Evolutionary conservation across 1,140 invertebrate genomes (phyloP).

Genomic region (Argopecten irradians): DNA sequence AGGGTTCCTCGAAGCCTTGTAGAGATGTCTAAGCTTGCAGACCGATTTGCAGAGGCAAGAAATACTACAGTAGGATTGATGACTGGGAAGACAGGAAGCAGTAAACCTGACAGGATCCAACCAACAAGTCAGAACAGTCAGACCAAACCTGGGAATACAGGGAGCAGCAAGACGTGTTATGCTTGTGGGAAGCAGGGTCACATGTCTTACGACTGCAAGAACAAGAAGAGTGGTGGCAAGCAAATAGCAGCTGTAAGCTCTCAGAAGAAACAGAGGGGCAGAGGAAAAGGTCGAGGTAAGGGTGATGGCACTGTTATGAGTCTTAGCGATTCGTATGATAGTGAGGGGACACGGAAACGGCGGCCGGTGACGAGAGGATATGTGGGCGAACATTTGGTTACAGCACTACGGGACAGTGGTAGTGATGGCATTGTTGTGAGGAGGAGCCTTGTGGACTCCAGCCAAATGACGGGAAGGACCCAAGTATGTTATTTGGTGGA

Average conservation of each 20-base stretch:
- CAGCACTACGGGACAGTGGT: conserved; percentile 33
- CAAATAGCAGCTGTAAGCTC: background rate
- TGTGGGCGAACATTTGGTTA: conserved; percentile 1
- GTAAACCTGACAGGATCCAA: background rate
- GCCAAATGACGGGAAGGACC: background rate
- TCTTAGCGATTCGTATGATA: background rate
- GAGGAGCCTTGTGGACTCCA: background rate
- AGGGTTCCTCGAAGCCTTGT: background rate
- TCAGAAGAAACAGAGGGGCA: background rate
- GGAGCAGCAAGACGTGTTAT: background rate
- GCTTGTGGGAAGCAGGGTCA: background rate
- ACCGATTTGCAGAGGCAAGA: background rate
- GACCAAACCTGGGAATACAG: background rate
- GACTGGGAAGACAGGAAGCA: background rate
- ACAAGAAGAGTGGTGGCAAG: background rate
- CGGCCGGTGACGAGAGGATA: background rate
- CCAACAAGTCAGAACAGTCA: background rate
- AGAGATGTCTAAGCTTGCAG: background rate
- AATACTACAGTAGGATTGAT: background rate
- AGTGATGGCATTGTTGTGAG: conserved; percentile 27
- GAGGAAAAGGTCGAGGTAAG: background rate
- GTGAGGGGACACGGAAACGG: background rate
- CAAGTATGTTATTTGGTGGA: conserved; percentile 29
- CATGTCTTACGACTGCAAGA: background rate
- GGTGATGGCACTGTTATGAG: background rate